These are phyloP conservation scores for Trichacis sp. DNA, from an alignment of 2,888 invertebrate genomes.

Conservation along the genomic window DNA sequence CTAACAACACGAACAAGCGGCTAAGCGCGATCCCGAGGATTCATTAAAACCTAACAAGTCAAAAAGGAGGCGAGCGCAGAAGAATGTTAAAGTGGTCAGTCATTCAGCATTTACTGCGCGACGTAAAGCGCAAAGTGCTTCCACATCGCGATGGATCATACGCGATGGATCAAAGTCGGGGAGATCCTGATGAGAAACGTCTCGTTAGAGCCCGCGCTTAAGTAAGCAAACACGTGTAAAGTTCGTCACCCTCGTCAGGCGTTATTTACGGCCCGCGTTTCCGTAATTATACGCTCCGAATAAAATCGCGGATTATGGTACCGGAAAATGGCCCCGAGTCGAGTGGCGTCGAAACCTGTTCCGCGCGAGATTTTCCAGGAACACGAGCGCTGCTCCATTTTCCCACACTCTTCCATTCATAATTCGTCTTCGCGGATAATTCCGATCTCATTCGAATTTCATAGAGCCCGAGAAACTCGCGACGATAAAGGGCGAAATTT, in stretches of 20 bases:
- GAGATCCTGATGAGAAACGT: not conserved
- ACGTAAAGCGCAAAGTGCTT: not conserved
- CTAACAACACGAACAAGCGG: conserved; percentile 28
- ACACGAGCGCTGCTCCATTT: conserved; percentile 27
- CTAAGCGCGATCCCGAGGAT: conserved; percentile 22
- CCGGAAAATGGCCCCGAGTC: conserved; percentile 2
- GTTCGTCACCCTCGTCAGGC: not conserved
- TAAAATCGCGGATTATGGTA: conserved; percentile 17
- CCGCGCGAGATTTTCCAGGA: conserved; percentile 1
- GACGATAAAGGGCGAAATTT: conserved; percentile 23
- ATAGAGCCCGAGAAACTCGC: conserved; percentile 11
- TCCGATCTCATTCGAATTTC: conserved; percentile 21
- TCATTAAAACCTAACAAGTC: conserved; percentile 26
- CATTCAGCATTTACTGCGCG: conserved; percentile 3
- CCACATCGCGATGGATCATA: not conserved
- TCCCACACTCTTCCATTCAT: conserved; percentile 21
- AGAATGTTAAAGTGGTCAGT: conserved; percentile 9
- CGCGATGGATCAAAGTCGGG: not conserved
- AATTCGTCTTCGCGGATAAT: conserved; percentile 8
- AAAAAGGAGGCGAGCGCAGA: conserved; percentile 16
- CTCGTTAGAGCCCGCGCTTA: not conserved
- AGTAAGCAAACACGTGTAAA: not conserved
- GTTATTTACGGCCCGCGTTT: not conserved
- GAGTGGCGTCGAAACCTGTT: not conserved
- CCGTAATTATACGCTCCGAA: not conserved